Conservation (phyloP, 2,888 invertebrate species). For the Parapristionchus giblindavisi region DNA sequence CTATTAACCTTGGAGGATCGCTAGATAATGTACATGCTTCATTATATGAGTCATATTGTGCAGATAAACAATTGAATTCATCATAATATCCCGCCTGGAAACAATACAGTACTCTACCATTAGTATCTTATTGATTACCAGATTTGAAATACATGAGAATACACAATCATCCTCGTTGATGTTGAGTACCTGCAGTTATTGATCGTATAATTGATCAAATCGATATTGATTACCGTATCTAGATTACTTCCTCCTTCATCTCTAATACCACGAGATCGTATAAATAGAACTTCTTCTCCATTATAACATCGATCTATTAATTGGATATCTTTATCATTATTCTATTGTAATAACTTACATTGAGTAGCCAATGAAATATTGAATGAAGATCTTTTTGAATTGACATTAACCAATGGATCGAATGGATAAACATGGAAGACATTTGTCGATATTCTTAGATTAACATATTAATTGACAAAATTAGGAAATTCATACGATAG, state of each 20-base stretch:
- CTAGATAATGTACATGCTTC: conserved; percentile 34
- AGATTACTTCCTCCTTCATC: conserved; percentile 31
- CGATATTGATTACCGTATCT: conserved; percentile 16
- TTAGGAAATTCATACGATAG: not conserved
- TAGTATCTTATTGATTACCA: not conserved
- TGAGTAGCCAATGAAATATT: conserved; percentile 9
- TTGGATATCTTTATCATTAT: no score
- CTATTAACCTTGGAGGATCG: conserved; percentile 3
- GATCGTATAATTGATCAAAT: not conserved
- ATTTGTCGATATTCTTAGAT: not conserved
- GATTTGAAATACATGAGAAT: conserved; percentile 26
- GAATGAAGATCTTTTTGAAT: not conserved
- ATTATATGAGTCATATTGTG: conserved; percentile 27
- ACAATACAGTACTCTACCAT: not conserved
- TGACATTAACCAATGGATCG: conserved; percentile 10
- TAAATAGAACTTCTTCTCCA: conserved; percentile 20
- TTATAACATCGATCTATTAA: not conserved
- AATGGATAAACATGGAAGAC: not conserved
- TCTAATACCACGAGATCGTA: conserved; percentile 31
- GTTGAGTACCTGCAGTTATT: conserved; percentile 3
- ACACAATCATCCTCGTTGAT: conserved; percentile 38
- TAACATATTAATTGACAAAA: not conserved
- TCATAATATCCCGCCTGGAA: conserved; percentile 35
- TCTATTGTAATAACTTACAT: not conserved
- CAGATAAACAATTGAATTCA: conserved; percentile 31